These are phyloP conservation scores for Scelioninae gen. 2 DNA, from an alignment of 2,888 invertebrate species.

Conservation along the genomic window DNA sequence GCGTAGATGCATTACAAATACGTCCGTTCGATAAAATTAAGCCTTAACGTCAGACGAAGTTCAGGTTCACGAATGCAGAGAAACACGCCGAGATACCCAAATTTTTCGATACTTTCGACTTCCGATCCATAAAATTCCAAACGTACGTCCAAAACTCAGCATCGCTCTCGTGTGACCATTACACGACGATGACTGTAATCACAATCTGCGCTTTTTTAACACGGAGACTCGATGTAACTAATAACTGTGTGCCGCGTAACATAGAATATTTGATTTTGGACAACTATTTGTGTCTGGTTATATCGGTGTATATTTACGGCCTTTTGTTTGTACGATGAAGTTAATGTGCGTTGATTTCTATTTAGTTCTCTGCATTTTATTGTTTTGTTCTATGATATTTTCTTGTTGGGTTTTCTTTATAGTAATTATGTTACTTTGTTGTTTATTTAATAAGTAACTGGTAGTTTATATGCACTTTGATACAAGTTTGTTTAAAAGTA, in stretches of 20 bases:
- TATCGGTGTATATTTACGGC: slow-evolving; percentile 36
- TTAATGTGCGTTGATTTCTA: slow-evolving; percentile 30
- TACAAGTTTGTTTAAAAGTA: too few relatives aligned
- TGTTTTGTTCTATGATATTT: not conserved
- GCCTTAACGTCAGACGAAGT: slow-evolving; percentile 2
- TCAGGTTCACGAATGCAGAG: slow-evolving; percentile 36
- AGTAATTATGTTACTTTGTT: not conserved
- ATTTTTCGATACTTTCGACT: slow-evolving; percentile 8
- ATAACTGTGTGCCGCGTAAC: slow-evolving; percentile 49
- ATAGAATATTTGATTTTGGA: slow-evolving; percentile 40
- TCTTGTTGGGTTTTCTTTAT: not conserved
- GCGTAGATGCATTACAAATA: slow-evolving; percentile 7
- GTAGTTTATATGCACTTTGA: too few relatives aligned
- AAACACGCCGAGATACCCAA: slow-evolving; percentile 35
- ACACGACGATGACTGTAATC: slow-evolving; percentile 28
- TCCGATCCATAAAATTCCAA: slow-evolving; percentile 4
- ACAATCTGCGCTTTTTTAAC: slow-evolving; percentile 48
- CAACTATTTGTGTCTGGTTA: slow-evolving; percentile 38
- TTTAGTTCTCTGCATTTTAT: slow-evolving; percentile 20
- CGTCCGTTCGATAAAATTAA: slow-evolving; percentile 16
- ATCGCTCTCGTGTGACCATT: slow-evolving; percentile 17
- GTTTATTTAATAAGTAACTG: not conserved
- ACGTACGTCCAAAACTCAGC: slow-evolving; percentile 15
- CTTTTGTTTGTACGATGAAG: slow-evolving; percentile 45
- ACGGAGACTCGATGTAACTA: slow-evolving; percentile 48